A percentile compares a stretch with the other conserved stretches of the same genome.
phyloP scores from a whole-genome alignment of 2,888 invertebrate species.

The Tenthredo distinguenda region DNA sequence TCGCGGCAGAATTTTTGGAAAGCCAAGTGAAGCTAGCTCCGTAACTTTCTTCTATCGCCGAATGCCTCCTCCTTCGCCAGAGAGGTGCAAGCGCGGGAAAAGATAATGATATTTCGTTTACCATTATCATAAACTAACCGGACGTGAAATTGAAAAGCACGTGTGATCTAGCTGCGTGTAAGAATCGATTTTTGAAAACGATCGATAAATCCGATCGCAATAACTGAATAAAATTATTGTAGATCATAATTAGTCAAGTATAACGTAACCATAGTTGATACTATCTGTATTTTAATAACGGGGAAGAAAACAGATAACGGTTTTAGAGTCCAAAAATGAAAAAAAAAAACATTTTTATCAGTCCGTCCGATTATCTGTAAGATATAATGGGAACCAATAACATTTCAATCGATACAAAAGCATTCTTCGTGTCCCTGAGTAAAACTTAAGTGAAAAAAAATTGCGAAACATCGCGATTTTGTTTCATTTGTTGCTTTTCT shows the following conservation, averaged over 20 bases:
- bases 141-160: no score
- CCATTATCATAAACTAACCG: no score
- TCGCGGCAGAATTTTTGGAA: no score
- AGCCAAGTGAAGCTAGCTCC: no score
- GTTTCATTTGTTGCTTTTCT: not conserved
- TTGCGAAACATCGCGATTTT: not conserved
- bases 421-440: not conserved
- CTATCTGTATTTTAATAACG: not conserved
- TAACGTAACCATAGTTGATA: not conserved
- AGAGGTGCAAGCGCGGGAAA: not conserved
- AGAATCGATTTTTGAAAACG: no score
- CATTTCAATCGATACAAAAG: not conserved
- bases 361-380: not conserved
- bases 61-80: not conserved
- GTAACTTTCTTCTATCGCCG: not conserved
- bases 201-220: not conserved
- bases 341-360: not conserved
- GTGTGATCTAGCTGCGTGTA: no score
- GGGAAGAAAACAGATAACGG: not conserved
- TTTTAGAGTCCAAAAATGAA: not conserved
- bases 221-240: not conserved
- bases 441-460: not conserved
- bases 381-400: not conserved
- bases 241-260: not conserved
- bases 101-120: not conserved